Evolutionary conservation across 2,888 invertebrate species (phyloP), one percentile per base, ranked within the genome.

Genomic region (Morinoia aosen): DNA sequence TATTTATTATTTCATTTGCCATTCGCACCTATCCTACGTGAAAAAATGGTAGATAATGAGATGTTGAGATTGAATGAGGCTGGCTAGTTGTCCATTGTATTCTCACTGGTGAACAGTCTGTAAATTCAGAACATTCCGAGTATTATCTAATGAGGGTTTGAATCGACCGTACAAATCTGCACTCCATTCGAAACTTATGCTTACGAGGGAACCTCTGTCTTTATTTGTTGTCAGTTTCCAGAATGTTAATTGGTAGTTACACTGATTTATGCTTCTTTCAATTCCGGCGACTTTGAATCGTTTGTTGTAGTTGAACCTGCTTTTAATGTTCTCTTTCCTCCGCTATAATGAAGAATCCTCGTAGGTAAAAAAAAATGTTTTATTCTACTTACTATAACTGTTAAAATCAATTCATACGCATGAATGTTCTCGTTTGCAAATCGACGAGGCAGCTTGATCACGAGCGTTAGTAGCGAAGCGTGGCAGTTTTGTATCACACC

Each of bases 401-500:
- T 76, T 76, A 76, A 76, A 76, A 76, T 76, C 33, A 33, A 33
- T 76, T 76, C 76, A 76, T 76, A 19, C 33, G 25, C 33, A 76
- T 76, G 25, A 76, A 76, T 76, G 33, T 25, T 76, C 19, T 76
- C 76, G 76, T 76, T 76, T 76, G 76, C 76, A 33, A 76, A 16
- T 25, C 76, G 25, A 25, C 76, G 25, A 0, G 76, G 76, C 33
- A 33, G 33, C 76, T 16, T 76, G 25, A 76, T 76, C 76, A 33
- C 76, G 76, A 76, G 76, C 25, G 19, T 76, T 76, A 76, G 19
- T 76, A 25, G 76, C 33, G 76, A 76, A 2, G 76, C 25, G 76
- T 16, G 76, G 76, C 76, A 76, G 76, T 76, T 93, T 93, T 93
- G 93, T 93, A 93, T 93, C 93, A n/a, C 93, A 33, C 8, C 11